Evolutionary conservation across 2,797 vertebrate genomes (phyloP).

Genomic region (Tenualosa thibaudeaui): DNA sequence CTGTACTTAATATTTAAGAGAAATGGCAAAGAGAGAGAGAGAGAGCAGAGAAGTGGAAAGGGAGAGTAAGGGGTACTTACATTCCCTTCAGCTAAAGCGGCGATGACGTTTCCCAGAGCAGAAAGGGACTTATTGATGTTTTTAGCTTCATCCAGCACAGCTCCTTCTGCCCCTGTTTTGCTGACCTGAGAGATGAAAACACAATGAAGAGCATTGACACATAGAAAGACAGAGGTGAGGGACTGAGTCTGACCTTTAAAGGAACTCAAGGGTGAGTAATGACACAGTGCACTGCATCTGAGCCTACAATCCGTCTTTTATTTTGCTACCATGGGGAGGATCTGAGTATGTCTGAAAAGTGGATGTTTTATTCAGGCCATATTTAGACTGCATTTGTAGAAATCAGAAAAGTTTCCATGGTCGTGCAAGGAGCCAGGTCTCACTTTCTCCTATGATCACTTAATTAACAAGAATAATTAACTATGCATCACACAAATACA

Average conservation of each 20-base stretch:
- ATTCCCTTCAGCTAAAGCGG: constrained; percentile 8
- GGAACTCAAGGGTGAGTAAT: not conserved
- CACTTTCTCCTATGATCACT: not conserved
- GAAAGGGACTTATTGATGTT: constrained; percentile 21
- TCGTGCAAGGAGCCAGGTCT: not conserved
- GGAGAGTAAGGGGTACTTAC: not conserved
- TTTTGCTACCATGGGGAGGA: not conserved
- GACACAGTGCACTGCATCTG: not conserved
- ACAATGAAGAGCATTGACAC: not conserved
- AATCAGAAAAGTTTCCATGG: not conserved
- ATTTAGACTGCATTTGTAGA: not conserved
- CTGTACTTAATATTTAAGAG: not conserved
- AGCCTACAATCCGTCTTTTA: not conserved
- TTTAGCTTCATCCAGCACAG: constrained; percentile 17
- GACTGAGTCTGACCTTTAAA: not conserved
- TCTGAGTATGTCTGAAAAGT: not conserved
- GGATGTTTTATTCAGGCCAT: not conserved
- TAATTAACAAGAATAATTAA: not conserved
- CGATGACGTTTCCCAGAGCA: constrained; percentile 20
- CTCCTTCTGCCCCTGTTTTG: constrained; percentile 17
- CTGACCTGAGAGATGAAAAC: not conserved
- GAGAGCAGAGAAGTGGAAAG: no score
- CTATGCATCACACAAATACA: not conserved
- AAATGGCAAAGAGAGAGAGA: no score
- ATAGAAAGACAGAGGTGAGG: not conserved